Evolutionary conservation across 2,113 vertebrate genomes (phyloP), one percentile per base, ranked within the genome.

Genomic region (Ictalurus furcatus): DNA sequence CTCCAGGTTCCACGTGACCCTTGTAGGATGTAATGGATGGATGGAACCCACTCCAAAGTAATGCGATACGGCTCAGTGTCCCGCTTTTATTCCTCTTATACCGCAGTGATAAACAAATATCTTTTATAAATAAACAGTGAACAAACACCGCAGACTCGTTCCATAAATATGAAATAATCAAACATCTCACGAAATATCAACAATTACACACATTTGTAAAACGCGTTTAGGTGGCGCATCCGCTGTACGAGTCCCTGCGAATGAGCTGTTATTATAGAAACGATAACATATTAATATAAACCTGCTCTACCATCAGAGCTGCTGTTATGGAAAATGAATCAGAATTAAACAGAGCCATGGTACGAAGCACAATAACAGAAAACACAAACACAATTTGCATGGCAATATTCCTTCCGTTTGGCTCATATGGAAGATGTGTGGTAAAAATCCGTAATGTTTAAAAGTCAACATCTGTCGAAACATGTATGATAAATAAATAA

Each of bases 391-490:
- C n/a, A 13, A 40, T 37, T 76, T 37, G 6, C 67, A 40, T 16
- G n/a, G 19, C 34, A 4, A 37, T 37, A 56, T 25, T 86, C 21
- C 28, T 88, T 71, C 37, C 54, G 25, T 88, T 59, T 86, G 28
- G 69, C 56, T 63, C 81, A 13, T 17, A 85, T 44, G 48, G 48
- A 52, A 4, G 21, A 48, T 52, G 12, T 40, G 30, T 6, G 48
- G 71, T 58, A 76, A 87, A 90, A 86, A 86, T 61, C 48, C 76
- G 30, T 82, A 44, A 73, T 25, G 84, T 54, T 61, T 85, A 25
- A 65, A 34, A 71, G 30, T 58, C 67, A 23, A 80, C 87, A 88
- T 88, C 78, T 69, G 67, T 30, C 23, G 56, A 58, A 34, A 48
- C 37, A 54, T 63, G 12, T 65, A 9, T 44, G 40, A 63, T 71